These are phyloP conservation scores for Clarias platycephalus DNA, from an alignment of 2,797 vertebrate genomes.

Conservation along the genomic window DNA sequence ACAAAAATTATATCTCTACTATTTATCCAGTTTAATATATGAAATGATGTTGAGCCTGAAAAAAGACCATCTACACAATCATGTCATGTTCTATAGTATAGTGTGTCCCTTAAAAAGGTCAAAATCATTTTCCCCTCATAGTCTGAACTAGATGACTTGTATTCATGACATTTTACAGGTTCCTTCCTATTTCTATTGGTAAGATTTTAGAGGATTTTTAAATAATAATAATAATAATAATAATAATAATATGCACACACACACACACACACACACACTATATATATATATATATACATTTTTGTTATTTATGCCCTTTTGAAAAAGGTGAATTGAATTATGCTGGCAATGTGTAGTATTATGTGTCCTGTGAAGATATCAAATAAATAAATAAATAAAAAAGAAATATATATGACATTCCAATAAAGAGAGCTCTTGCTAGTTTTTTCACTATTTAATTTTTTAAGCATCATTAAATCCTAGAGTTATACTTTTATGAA, in stretches of 20 bases:
- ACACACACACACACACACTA: too few species aligned
- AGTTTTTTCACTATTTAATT: not conserved
- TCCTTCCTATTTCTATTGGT: not conserved
- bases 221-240: too few species aligned
- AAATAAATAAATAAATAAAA: too few species aligned
- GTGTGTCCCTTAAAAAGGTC: not conserved
- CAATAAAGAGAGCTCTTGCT: not conserved
- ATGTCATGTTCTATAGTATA: not conserved
- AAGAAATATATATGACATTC: not conserved
- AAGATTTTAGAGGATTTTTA: not conserved
- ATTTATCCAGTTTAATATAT: not conserved
- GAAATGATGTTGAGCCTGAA: not conserved
- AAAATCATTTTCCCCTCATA: not conserved
- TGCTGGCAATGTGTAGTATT: too few species aligned
- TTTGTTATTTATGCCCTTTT: too few species aligned
- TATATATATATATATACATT: too few species aligned
- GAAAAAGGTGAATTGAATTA: too few species aligned
- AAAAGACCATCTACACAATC: not conserved
- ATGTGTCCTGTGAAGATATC: too few species aligned
- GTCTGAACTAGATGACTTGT: not conserved
- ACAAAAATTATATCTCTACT: not conserved
- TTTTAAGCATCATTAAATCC: not conserved
- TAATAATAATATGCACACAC: too few species aligned
- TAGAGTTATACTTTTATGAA: not conserved
- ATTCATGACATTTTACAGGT: not conserved